A percentile compares a stretch with the other conserved stretches of the same genome.
Conservation (phyloP, 2,797 vertebrate genomes). For the Petrocephalus schoutedeni region DNA sequence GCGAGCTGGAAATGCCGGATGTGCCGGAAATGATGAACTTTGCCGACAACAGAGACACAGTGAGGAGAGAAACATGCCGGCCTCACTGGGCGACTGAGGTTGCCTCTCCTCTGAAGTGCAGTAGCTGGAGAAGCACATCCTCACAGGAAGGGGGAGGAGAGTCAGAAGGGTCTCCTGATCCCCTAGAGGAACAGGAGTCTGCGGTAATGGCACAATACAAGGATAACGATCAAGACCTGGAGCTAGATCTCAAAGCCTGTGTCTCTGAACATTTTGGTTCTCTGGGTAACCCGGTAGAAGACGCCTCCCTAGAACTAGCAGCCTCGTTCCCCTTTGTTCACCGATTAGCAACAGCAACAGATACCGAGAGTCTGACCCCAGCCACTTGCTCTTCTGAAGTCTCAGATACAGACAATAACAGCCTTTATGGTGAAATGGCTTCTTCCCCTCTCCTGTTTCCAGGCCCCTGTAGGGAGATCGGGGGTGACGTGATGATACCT, state of each 20-base stretch:
- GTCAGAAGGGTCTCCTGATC: slow-evolving; percentile 56
- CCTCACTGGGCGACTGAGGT: slow-evolving; percentile 63
- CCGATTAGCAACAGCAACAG: slow-evolving; percentile 44
- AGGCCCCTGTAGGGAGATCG: slow-evolving; percentile 54
- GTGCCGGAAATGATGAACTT: slow-evolving; percentile 45
- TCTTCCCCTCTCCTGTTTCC: slow-evolving; percentile 56
- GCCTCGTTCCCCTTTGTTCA: slow-evolving; percentile 36
- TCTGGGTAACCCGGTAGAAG: slow-evolving; percentile 36
- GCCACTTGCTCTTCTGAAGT: slow-evolving; percentile 63
- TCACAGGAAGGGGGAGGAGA: slow-evolving; percentile 59
- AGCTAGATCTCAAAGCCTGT: slow-evolving; percentile 59
- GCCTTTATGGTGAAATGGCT: slow-evolving; percentile 38
- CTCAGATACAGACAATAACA: slow-evolving; percentile 50
- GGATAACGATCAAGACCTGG: slow-evolving; percentile 50
- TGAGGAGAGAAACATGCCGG: slow-evolving; percentile 50
- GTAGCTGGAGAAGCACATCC: slow-evolving; percentile 60
- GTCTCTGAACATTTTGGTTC: slow-evolving; percentile 50
- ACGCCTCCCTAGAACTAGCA: slow-evolving; percentile 33
- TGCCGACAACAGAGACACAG: slow-evolving; percentile 55
- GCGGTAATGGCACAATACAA: slow-evolving; percentile 30
- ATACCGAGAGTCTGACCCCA: slow-evolving; percentile 57
- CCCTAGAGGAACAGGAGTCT: slow-evolving; percentile 43
- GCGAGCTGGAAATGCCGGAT: slow-evolving; percentile 36
- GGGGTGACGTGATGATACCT: slow-evolving; percentile 77
- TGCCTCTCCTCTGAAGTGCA: slow-evolving; percentile 53